Conservation (phyloP, 1,140 invertebrate genomes). For the Drosophila bipectinata region DNA sequence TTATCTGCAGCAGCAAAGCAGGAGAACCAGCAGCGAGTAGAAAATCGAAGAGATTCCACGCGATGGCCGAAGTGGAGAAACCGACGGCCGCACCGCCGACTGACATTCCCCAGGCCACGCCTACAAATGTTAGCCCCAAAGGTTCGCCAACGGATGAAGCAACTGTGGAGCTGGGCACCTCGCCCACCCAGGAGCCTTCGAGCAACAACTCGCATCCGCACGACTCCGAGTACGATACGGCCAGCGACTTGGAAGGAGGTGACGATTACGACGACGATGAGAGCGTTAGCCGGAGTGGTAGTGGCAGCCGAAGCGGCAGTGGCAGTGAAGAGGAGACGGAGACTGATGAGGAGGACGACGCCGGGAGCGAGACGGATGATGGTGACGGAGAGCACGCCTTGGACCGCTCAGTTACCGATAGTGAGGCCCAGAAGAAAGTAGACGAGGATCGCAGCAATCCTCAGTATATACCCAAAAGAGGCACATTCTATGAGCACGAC, state of each 20-base stretch:
- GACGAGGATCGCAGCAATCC: slow-evolving; percentile 98
- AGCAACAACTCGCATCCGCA: slow-evolving; percentile 79
- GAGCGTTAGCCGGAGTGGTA: slow-evolving; percentile 74
- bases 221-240: slow-evolving; percentile 82
- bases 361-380: slow-evolving; percentile 84
- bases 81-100: slow-evolving; percentile 59
- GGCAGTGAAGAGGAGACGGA: slow-evolving; percentile 83
- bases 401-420: slow-evolving; percentile 84
- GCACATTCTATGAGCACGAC: slow-evolving; percentile 98
- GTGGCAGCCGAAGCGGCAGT: slow-evolving; percentile 63
- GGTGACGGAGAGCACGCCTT: slow-evolving; percentile 82
- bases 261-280: slow-evolving; percentile 81
- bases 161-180: slow-evolving; percentile 60
- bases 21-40: slow-evolving; percentile 35
- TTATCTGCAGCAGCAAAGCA: slow-evolving; percentile 15
- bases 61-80: slow-evolving; percentile 79
- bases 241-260: slow-evolving; percentile 83
- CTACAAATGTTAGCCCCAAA: slow-evolving; percentile 37
- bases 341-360: slow-evolving; percentile 83
- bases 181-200: slow-evolving; percentile 71
- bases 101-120: slow-evolving; percentile 60
- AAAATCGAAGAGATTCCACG: slow-evolving; percentile 59
- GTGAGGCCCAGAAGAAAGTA: slow-evolving; percentile 89
- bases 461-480: slow-evolving; percentile 97
- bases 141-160: slow-evolving; percentile 21